phyloP scores from a whole-genome alignment of 2,888 invertebrate genomes.

The Tetragnatha montana region DNA sequence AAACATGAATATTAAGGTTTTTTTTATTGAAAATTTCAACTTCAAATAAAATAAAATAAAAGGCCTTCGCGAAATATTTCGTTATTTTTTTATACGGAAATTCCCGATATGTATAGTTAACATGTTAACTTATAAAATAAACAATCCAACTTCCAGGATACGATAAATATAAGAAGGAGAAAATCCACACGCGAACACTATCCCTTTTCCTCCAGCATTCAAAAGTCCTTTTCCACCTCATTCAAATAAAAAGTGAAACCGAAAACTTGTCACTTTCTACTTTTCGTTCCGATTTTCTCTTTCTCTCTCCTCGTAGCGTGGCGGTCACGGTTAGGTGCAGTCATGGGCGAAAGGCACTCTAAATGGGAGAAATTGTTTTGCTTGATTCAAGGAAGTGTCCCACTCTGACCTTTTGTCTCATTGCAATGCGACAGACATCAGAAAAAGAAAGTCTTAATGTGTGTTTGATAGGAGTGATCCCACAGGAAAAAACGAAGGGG shows the following conservation, averaged over 20 bases:
- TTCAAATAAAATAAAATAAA: no score
- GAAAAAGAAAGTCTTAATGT: not conserved
- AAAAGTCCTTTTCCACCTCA: not conserved
- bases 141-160: not conserved
- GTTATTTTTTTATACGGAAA: no score
- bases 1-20: no score
- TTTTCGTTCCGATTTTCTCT: constrained; percentile 3
- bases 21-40: no score
- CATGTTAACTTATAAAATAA: not conserved
- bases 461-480: not conserved
- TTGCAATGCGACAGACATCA: not conserved
- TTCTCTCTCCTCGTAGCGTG: constrained; percentile 12
- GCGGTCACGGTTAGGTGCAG: constrained; percentile 52
- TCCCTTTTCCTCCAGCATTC: not conserved
- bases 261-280: constrained; percentile 18
- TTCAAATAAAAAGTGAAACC: constrained; percentile 8
- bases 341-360: constrained; percentile 37
- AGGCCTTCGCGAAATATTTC: no score
- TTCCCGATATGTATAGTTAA: no score
- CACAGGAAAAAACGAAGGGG: not conserved
- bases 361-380: constrained; percentile 20
- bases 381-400: constrained; percentile 29
- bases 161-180: not conserved
- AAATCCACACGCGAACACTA: not conserved
- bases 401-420: constrained; percentile 4